Percentiles rank a stretch among this genome's conserved stretches.
phyloP scores from a whole-genome alignment of 2,113 vertebrate genomes.

The Sphaerodactylus townsendi region DNA sequence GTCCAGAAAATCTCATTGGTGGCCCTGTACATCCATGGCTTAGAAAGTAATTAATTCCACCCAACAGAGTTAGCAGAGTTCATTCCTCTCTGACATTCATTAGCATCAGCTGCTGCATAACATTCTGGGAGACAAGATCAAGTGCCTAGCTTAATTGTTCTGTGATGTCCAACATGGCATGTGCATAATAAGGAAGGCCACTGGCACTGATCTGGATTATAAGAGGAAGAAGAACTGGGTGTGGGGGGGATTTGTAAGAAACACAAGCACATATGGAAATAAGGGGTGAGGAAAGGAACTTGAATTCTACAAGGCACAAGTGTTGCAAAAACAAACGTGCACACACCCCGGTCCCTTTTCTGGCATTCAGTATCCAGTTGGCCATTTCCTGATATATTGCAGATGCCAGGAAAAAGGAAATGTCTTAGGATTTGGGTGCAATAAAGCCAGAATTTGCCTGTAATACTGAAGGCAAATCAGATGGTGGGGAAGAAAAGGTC shows the following conservation, averaged over 20 bases:
- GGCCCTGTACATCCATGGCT: background rate
- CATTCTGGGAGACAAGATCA: background rate
- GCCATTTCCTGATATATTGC: background rate
- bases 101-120: background rate
- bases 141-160: conserved; percentile 7
- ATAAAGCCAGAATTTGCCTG: conserved; percentile 5
- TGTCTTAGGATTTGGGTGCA: background rate
- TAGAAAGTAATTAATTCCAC: conserved; percentile 54
- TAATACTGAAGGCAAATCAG: conserved; percentile 15
- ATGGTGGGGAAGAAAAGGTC: conserved; percentile 6
- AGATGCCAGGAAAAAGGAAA: conserved; percentile 7
- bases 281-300: background rate
- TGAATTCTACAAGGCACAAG: background rate
- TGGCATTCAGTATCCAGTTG: background rate
- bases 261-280: background rate
- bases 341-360: no score
- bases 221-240: no score
- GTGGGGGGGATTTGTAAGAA: background rate
- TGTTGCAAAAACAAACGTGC: background rate
- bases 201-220: background rate
- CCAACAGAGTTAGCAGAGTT: conserved; percentile 31
- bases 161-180: background rate
- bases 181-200: background rate
- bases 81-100: conserved; percentile 48
- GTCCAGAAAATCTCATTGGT: background rate